Evolutionary conservation across 2,113 vertebrate genomes (phyloP).

Genomic region (Columbina picui): DNA sequence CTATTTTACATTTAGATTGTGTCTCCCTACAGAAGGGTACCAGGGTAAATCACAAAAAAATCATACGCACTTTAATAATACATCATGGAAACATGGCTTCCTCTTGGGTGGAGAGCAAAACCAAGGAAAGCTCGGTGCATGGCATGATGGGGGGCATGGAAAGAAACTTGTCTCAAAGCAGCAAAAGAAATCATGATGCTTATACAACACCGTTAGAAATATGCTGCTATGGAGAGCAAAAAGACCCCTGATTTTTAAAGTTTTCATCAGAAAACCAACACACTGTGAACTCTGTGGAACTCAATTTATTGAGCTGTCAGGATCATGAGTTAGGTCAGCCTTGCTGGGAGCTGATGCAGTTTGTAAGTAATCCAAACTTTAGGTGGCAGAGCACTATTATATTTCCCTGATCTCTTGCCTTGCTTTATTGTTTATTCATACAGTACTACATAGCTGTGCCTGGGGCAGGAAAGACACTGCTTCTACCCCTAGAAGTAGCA

Average conservation of each 20-base stretch:
- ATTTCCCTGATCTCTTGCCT: not conserved
- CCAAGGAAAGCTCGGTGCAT: not conserved
- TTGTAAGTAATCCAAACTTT: not conserved
- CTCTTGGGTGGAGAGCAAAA: not conserved
- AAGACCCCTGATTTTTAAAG: not conserved
- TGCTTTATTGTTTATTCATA: not conserved
- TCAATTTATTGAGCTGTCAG: conserved; percentile 28
- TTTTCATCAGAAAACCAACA: conserved; percentile 32
- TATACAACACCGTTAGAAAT: not conserved
- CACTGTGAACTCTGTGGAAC: not conserved
- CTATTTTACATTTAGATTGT: conserved; percentile 34
- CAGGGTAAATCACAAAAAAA: conserved; percentile 25
- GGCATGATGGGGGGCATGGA: not conserved
- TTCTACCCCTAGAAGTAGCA: not conserved
- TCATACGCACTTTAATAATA: conserved; percentile 8
- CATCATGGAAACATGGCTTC: conserved; percentile 9
- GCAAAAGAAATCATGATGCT: not conserved
- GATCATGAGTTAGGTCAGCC: conserved; percentile 26
- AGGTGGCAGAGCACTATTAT: not conserved
- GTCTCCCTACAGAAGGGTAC: conserved; percentile 1
- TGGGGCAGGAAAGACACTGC: not conserved
- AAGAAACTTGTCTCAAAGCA: not conserved
- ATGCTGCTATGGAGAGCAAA: not conserved
- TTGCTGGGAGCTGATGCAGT: not conserved
- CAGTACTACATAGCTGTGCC: not conserved